Percentiles rank a stretch among this genome's conserved stretches.
Evolutionary conservation across 2,797 vertebrate genomes (phyloP).

Genomic region (Aphelocoma californica): DNA sequence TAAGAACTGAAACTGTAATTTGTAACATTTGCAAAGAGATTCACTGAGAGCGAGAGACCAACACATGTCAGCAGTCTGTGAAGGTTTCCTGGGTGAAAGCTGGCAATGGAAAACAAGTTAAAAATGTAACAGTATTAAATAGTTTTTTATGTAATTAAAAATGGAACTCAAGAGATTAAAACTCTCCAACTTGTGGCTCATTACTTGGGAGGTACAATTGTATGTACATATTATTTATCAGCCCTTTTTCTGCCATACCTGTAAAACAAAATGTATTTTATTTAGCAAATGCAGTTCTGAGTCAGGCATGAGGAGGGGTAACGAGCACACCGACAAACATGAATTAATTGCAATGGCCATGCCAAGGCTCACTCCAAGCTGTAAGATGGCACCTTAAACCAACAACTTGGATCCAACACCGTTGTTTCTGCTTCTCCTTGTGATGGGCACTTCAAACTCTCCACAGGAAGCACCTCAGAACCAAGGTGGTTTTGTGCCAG

Average conservation of each 20-base stretch:
- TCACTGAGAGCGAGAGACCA: not conserved
- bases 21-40: not conserved
- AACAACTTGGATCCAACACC: not conserved
- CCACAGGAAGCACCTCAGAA: not conserved
- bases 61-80: not conserved
- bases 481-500: not conserved
- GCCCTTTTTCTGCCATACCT: not conserved
- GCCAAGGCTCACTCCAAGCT: not conserved
- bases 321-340: fast-evolving
- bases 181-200: not conserved
- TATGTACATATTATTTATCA: fast-evolving
- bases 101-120: not conserved
- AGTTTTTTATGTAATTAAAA: not conserved
- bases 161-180: not conserved
- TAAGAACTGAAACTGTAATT: constrained; percentile 6
- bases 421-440: fast-evolving
- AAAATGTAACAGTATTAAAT: not conserved
- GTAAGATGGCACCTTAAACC: not conserved
- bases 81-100: not conserved
- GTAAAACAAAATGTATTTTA: not conserved
- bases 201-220: not conserved
- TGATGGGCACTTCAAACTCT: not conserved
- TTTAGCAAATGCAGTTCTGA: not conserved
- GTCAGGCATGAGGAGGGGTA: not conserved
- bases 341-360: not conserved